Percentiles rank a stretch among this genome's conserved stretches.
Evolutionary conservation across 2,888 invertebrate genomes (phyloP).

Genomic region (Laspeyria flexula): DNA sequence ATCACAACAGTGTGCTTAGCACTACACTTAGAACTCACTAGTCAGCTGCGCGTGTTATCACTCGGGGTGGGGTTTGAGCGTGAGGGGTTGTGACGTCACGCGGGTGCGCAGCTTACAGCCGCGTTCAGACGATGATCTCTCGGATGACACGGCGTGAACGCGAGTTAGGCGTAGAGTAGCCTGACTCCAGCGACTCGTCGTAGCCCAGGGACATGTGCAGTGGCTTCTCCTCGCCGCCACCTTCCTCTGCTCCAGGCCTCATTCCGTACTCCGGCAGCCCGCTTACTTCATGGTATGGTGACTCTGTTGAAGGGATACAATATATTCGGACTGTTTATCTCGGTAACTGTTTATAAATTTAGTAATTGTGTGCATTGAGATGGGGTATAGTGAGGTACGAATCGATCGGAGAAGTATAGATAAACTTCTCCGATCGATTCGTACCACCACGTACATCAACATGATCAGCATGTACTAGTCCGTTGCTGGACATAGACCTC

Average conservation of each 20-base stretch:
- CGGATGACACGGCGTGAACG: constrained; percentile 96
- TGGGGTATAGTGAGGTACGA: no score
- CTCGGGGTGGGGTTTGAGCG: background rate
- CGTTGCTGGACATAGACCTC: no score
- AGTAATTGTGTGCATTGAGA: no score
- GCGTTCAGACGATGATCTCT: constrained; percentile 94
- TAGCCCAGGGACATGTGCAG: constrained; percentile 95
- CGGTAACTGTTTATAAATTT: background rate
- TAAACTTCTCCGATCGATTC: no score
- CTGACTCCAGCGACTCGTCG: constrained; percentile 97
- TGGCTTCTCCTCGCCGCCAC: constrained; percentile 91
- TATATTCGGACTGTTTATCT: background rate
- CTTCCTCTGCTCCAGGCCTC: constrained; percentile 89
- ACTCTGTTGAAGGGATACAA: constrained; percentile 86
- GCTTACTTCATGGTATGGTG: constrained; percentile 97
- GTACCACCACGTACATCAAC: no score
- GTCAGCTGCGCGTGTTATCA: constrained; percentile 19
- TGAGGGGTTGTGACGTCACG: background rate
- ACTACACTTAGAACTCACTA: constrained; percentile 27
- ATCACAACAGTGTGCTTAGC: constrained; percentile 38
- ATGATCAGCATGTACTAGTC: no score
- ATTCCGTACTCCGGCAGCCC: constrained; percentile 93
- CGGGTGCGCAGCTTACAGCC: constrained; percentile 32
- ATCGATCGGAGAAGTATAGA: no score
- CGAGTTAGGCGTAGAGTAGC: constrained; percentile 97